These are phyloP conservation scores for Hirtodrosophila cameraria DNA, from an alignment of 2,888 invertebrate genomes.

Conservation along the genomic window DNA sequence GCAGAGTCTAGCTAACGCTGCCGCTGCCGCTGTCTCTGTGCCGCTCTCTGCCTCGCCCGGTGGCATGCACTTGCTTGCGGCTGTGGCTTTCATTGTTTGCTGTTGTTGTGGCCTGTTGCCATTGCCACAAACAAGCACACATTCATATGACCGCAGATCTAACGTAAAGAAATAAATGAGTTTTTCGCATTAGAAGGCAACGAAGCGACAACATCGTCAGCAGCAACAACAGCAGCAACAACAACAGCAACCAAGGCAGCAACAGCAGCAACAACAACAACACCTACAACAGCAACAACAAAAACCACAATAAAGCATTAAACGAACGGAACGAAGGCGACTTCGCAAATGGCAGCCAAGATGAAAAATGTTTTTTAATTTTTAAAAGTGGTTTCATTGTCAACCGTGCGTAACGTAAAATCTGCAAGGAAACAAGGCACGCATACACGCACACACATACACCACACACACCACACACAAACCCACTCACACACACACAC, in stretches of 20 bases:
- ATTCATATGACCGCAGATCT: slow-evolving; percentile 72
- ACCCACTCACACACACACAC: slow-evolving; percentile 8
- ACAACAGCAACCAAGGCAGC: slow-evolving; percentile 20
- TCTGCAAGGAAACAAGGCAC: slow-evolving; percentile 66
- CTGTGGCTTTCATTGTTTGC: slow-evolving; percentile 50
- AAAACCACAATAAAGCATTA: slow-evolving; percentile 52
- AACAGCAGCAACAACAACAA: slow-evolving; percentile 28
- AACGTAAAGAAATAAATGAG: slow-evolving; percentile 76
- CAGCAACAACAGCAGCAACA: slow-evolving; percentile 30
- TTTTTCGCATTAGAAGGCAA: slow-evolving; percentile 78
- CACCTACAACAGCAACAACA: slow-evolving; percentile 20
- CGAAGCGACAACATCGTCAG: slow-evolving; percentile 66
- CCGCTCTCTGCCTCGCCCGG: neutral
- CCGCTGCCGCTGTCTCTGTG: neutral
- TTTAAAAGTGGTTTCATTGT: slow-evolving; percentile 83
- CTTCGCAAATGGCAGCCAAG: slow-evolving; percentile 71
- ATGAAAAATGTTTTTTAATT: slow-evolving; percentile 83
- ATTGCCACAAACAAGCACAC: slow-evolving; percentile 14
- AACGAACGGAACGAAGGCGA: slow-evolving; percentile 54
- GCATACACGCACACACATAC: slow-evolving; percentile 26
- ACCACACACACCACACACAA: slow-evolving; percentile 18
- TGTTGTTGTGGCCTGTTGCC: slow-evolving; percentile 41
- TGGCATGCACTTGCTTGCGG: slow-evolving; percentile 36
- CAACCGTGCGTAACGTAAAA: slow-evolving; percentile 80
- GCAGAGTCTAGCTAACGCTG: slow-evolving; percentile 19